These are phyloP conservation scores for Macaria notata DNA, from an alignment of 2,888 invertebrate genomes.

Conservation along the genomic window DNA sequence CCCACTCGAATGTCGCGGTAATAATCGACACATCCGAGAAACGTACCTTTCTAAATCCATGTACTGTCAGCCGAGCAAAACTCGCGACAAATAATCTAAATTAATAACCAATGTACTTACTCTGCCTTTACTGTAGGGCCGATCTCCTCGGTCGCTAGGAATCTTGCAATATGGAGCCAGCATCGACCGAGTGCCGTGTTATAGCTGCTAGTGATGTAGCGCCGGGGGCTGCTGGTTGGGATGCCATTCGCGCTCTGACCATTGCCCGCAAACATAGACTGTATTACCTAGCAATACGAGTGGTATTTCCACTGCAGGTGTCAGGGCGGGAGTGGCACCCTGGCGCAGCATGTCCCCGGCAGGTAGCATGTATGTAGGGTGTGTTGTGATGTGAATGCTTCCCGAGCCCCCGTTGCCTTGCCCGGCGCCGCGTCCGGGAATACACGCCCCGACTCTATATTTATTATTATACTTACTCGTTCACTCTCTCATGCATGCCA, in stretches of 20 bases:
- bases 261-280: no score
- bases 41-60: conserved; percentile 21
- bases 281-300: no score
- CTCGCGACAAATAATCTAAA: conserved; percentile 21
- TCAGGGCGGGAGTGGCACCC: no score
- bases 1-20: conserved; percentile 5
- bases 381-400: conserved; percentile 54
- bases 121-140: conserved; percentile 14
- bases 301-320: no score
- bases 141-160: conserved; percentile 13
- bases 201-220: conserved; percentile 9
- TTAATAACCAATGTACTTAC: conserved; percentile 22
- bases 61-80: conserved; percentile 11
- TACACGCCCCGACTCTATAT: neutral
- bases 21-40: conserved; percentile 1
- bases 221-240: neutral
- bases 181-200: conserved; percentile 39
- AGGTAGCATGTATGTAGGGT: neutral
- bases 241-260: no score
- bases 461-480: no score
- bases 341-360: no score
- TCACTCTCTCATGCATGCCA: no score
- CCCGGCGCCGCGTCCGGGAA: conserved; percentile 44
- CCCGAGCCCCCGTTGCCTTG: conserved; percentile 62
- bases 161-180: conserved; percentile 15